Evolutionary conservation across 2,797 vertebrate genomes (phyloP), one percentile per base, ranked within the genome.

Genomic region (Cyclopterus lumpus): DNA sequence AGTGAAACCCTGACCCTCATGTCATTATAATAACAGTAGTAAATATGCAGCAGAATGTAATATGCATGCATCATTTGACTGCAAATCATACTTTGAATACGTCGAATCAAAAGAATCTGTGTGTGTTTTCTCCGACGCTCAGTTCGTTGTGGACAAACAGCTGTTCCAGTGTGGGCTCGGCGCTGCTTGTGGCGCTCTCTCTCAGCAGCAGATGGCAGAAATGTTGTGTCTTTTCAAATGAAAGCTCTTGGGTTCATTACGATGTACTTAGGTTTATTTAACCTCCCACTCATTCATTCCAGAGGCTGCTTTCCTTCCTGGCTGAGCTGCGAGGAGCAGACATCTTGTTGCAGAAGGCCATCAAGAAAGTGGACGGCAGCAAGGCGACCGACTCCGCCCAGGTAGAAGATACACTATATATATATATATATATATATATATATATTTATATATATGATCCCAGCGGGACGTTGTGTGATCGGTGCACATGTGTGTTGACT

Each of bases 271-370:
- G n/a, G n/a, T n/a, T n/a, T n/a, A n/a, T n/a, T n/a, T n/a, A n/a
- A n/a, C n/a, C n/a, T n/a, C n/a, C 2, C 9, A n/a, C 49, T 68
- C 5, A 57, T 60, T 49, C 3, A 0, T 1, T 88, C n/a, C 92
- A 99, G 98, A 97, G 93, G 82, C 84, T 96, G 78, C 95, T 96
- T n/a, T 94, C 93, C 22, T 99, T 99, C 87, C 81, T 92, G 32
- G 71, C 90, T 0, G 88, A 96, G 60, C 94, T 99, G 46, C 89
- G 64, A 53, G 94, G 54, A 30, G 96, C 96, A 2, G 96, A 91
- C 2, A 83, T 87, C 83, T 85, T 98, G 88, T 91, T 99, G 36
- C 95, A 93, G 84, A 92, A 77, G 36, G 95, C 96, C 77, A 98
- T 97, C 77, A 90, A 86, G 75, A 96, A 95, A 66, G 91, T 99